Conservation (phyloP, 2,888 invertebrate genomes). For the Orthosia incerta region DNA sequence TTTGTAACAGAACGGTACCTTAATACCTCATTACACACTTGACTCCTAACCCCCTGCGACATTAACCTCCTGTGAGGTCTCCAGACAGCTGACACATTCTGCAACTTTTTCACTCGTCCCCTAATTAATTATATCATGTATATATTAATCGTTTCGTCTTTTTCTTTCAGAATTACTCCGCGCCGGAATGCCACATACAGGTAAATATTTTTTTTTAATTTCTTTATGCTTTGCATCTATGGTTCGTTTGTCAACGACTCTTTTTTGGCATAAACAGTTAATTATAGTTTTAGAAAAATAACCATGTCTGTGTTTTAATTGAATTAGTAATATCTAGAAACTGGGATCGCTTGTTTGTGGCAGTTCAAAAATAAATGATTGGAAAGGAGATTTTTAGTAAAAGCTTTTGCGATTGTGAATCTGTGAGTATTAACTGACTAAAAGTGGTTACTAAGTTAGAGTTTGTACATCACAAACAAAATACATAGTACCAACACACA, state of each 20-base stretch:
- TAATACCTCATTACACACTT: slow-evolving; percentile 4
- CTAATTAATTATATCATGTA: slow-evolving; percentile 56
- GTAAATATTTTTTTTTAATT: slow-evolving; percentile 71
- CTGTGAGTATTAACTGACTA: background rate
- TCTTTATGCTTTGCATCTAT: slow-evolving; percentile 23
- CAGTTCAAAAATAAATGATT: background rate
- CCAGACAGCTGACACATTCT: slow-evolving; percentile 55
- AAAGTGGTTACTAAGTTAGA: too few relatives aligned
- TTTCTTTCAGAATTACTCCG: slow-evolving; percentile 68
- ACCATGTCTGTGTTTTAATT: background rate
- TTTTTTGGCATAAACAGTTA: slow-evolving; percentile 18
- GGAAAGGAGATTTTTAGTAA: too few relatives aligned
- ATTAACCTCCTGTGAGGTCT: slow-evolving; percentile 38
- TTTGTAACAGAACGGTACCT: background rate
- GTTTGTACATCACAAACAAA: too few relatives aligned
- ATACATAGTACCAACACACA: too few relatives aligned
- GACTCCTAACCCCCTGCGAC: slow-evolving; percentile 28
- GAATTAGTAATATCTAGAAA: background rate
- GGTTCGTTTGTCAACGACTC: background rate
- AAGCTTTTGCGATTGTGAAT: background rate
- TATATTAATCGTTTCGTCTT: slow-evolving; percentile 49
- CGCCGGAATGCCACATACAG: slow-evolving; percentile 86
- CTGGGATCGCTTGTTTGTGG: background rate
- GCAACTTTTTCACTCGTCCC: slow-evolving; percentile 22
- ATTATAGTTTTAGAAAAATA: slow-evolving; percentile 19